Conservation (phyloP, 2,113 vertebrate species). For the Colius striatus region DNA sequence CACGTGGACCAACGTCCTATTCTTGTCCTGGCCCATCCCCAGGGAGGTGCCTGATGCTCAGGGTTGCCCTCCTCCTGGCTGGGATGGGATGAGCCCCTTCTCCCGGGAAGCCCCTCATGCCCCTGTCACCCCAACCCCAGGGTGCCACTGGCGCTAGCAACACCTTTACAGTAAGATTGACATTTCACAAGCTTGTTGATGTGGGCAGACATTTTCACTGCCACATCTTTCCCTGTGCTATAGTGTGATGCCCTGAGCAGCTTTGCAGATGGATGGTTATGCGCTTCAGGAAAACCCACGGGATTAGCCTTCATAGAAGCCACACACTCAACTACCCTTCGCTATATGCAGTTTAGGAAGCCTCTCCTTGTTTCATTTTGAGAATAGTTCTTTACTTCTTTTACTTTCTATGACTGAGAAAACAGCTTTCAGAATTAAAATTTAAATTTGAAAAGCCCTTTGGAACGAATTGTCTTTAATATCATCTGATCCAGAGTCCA, state of each 20-base stretch:
- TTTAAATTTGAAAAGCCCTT: background rate
- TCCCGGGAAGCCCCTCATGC: fast-evolving
- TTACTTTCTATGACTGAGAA: background rate
- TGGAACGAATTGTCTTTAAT: background rate
- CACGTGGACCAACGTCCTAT: fast-evolving
- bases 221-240: background rate
- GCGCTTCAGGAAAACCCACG: background rate
- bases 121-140: fast-evolving
- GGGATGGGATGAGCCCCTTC: too few relatives aligned
- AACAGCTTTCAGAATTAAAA: background rate
- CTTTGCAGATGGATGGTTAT: background rate
- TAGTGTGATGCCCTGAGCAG: too few relatives aligned
- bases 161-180: background rate
- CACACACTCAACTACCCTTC: fast-evolving
- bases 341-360: background rate
- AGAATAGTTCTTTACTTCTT: background rate
- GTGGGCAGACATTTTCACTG: background rate
- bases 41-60: fast-evolving
- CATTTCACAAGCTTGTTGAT: background rate
- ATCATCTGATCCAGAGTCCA: background rate
- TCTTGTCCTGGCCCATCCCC: background rate
- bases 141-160: fast-evolving
- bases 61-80: background rate
- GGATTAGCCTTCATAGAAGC: background rate
- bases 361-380: background rate